These are phyloP conservation scores for Chamaea fasciata DNA, from an alignment of 2,113 vertebrate genomes.

Conservation along the genomic window DNA sequence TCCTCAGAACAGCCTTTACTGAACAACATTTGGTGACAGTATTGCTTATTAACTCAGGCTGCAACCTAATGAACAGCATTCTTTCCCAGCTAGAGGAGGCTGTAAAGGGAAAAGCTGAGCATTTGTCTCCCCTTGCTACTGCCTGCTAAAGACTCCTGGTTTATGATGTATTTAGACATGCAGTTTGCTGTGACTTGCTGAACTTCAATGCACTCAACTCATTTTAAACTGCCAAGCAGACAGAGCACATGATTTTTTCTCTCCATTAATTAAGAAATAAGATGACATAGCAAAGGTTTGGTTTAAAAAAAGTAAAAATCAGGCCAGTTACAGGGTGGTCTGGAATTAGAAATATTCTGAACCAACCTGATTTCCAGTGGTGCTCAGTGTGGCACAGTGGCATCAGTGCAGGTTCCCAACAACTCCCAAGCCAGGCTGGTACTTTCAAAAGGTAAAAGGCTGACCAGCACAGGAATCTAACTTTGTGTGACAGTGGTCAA, in stretches of 20 bases:
- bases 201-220: neutral
- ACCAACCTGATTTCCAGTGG: neutral
- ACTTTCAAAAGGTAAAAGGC: neutral
- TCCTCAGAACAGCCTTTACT: neutral
- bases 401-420: neutral
- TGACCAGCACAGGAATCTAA: neutral
- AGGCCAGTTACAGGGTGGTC: neutral
- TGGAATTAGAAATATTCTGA: neutral
- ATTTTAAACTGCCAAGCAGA: neutral
- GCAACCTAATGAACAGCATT: neutral
- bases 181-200: neutral
- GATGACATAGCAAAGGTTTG: neutral
- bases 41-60: constrained; percentile 11
- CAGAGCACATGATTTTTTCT: neutral
- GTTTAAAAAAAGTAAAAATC: neutral
- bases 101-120: constrained; percentile 11
- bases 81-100: neutral
- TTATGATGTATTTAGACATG: neutral
- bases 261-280: neutral
- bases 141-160: neutral
- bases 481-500: neutral
- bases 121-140: neutral
- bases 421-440: neutral
- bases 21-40: neutral
- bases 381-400: neutral